Evolutionary conservation across 2,113 vertebrate species (phyloP).

Genomic region (Nestor notabilis): DNA sequence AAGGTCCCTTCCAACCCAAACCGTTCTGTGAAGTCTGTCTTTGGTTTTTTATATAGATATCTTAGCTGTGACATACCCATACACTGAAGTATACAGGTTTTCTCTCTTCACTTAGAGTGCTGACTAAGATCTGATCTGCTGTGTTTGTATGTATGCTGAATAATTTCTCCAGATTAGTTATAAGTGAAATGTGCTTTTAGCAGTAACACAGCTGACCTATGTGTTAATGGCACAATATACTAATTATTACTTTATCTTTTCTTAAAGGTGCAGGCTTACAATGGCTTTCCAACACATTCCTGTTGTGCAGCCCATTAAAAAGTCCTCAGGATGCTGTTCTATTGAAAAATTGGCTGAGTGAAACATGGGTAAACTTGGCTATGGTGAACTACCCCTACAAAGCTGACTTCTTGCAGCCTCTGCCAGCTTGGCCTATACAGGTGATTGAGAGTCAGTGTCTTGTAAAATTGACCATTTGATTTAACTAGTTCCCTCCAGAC

Average conservation of each 20-base stretch:
- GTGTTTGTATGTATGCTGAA: neutral
- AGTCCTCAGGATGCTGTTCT: constrained; percentile 50
- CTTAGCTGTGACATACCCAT: neutral
- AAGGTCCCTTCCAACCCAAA: neutral
- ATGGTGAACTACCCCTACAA: constrained; percentile 96
- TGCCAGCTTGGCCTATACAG: constrained; percentile 93
- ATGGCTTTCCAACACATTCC: constrained; percentile 87
- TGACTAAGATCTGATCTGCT: neutral
- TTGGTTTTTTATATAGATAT: neutral
- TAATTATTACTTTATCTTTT: neutral
- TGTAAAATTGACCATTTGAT: neutral
- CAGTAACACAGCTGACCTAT: neutral
- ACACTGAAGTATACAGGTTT: neutral
- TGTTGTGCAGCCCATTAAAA: constrained; percentile 84
- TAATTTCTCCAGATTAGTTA: neutral
- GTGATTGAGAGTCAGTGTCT: constrained; percentile 63
- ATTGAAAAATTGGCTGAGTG: constrained; percentile 91
- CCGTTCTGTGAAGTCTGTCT: neutral
- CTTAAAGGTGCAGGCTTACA: constrained; percentile 80
- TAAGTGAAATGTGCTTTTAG: neutral
- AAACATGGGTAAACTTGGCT: constrained; percentile 93
- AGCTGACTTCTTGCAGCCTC: constrained; percentile 89
- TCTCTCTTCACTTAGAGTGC: neutral
- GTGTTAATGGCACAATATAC: neutral
- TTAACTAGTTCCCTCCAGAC: neutral